These are phyloP conservation scores for Neofelis nebulosa DNA, from an alignment of 2,113 vertebrate species.

Conservation along the genomic window DNA sequence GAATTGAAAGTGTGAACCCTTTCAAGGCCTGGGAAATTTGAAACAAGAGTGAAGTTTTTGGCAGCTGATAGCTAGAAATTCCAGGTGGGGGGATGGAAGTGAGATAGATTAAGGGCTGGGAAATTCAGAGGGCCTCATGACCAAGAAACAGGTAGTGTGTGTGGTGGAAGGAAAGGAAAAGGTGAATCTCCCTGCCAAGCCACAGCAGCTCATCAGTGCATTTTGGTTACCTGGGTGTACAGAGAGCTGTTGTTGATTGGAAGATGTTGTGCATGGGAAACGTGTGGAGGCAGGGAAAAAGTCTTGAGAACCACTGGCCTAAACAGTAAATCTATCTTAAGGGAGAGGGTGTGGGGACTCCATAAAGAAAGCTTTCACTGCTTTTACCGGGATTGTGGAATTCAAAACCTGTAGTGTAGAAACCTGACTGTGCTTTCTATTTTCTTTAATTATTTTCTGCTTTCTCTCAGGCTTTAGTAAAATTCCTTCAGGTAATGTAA, in stretches of 20 bases:
- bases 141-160: not conserved
- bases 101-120: not conserved
- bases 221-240: conserved; percentile 12
- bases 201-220: not conserved
- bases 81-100: not conserved
- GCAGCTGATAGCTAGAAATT: conserved; percentile 34
- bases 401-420: conserved; percentile 8
- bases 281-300: not conserved
- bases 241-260: not conserved
- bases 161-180: not conserved
- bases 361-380: conserved; percentile 14
- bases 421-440: conserved; percentile 15
- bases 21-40: conserved; percentile 47
- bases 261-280: not conserved
- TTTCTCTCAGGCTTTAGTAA: conserved; percentile 48
- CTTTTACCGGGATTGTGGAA: not conserved
- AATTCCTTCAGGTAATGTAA: conserved; percentile 36
- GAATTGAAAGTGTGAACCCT: conserved; percentile 26
- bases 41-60: conserved; percentile 22
- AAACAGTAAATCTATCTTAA: not conserved
- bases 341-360: not conserved
- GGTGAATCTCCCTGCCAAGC: not conserved
- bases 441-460: conserved; percentile 56
- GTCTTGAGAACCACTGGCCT: not conserved
- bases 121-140: not conserved